Evolutionary conservation across 2,797 vertebrate genomes (phyloP).

Genomic region (Triplophysa yarkandensis): DNA sequence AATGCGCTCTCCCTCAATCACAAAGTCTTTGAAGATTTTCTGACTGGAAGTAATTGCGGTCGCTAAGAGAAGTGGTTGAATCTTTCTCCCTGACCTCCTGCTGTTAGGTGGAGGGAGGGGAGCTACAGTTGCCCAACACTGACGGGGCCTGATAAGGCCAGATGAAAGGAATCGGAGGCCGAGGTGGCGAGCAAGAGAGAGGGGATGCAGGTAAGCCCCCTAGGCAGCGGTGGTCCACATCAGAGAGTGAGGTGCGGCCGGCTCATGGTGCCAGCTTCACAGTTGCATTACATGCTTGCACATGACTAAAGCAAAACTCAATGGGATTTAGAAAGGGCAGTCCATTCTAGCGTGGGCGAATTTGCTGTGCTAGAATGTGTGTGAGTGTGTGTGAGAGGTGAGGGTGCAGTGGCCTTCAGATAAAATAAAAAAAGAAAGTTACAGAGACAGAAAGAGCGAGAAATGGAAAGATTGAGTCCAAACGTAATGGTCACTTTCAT

Average conservation of each 20-base stretch:
- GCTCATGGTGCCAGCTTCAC: slow-evolving; percentile 44
- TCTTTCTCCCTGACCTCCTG: slow-evolving; percentile 42
- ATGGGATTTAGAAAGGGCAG: slow-evolving; percentile 46
- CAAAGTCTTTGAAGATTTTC: slow-evolving; percentile 35
- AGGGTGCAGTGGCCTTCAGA: slow-evolving; percentile 7
- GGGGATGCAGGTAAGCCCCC: slow-evolving; percentile 42
- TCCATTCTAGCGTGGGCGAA: slow-evolving; percentile 19
- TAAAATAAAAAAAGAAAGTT: slow-evolving; percentile 19
- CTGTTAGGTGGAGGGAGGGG: slow-evolving; percentile 37
- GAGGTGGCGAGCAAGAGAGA: slow-evolving; percentile 25
- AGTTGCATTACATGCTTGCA: slow-evolving; percentile 47
- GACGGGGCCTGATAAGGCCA: slow-evolving; percentile 49
- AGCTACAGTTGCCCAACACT: slow-evolving; percentile 41
- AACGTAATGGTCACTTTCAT: slow-evolving; percentile 21
- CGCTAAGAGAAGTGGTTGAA: slow-evolving; percentile 39
- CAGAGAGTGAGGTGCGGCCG: slow-evolving; percentile 22
- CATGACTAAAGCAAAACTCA: slow-evolving; percentile 40
- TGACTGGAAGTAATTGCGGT: slow-evolving; percentile 43
- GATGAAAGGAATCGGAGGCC: slow-evolving; percentile 36
- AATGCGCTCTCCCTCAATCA: slow-evolving; percentile 34
- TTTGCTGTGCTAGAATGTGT: slow-evolving; percentile 7
- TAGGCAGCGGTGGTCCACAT: slow-evolving; percentile 47
- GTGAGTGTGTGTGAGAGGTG: slow-evolving; percentile 18
- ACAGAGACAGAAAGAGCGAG: slow-evolving; percentile 11
- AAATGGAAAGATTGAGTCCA: neutral